A percentile compares a stretch with the other conserved stretches of the same genome.
Evolutionary conservation across 2,797 vertebrate species (phyloP).

Genomic region (Chrysocyon brachyurus): DNA sequence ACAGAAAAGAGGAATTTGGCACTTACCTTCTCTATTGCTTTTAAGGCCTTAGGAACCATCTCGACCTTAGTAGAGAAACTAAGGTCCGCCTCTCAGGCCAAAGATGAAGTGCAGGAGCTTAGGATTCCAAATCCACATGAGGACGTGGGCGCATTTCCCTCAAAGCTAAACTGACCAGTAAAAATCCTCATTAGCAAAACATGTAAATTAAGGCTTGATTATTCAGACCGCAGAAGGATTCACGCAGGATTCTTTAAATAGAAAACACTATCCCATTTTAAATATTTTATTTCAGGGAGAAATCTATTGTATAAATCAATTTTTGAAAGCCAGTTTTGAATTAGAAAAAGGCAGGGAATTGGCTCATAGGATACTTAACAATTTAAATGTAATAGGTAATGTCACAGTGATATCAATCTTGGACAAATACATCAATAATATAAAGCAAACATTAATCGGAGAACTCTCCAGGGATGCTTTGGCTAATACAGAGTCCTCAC

Average conservation of each 20-base stretch:
- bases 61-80: not conserved
- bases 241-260: not conserved
- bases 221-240: not conserved
- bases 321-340: not conserved
- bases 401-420: not conserved
- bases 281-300: not conserved
- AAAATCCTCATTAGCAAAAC: not conserved
- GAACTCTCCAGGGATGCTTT: not conserved
- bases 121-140: not conserved
- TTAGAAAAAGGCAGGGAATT: not conserved
- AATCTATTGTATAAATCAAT: no score
- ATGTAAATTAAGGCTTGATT: not conserved
- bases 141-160: fast-evolving
- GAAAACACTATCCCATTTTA: not conserved
- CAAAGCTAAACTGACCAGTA: not conserved
- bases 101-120: not conserved
- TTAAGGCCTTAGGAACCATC: not conserved
- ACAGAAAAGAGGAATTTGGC: not conserved
- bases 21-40: not conserved
- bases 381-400: not conserved
- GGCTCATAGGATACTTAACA: not conserved
- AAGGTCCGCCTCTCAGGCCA: not conserved
- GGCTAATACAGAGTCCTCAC: not conserved
- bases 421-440: not conserved
- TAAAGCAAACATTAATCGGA: not conserved